Evolutionary conservation across 1,140 invertebrate species (phyloP), one percentile per base, ranked within the genome.

Genomic region (Euura saliciscinereae): DNA sequence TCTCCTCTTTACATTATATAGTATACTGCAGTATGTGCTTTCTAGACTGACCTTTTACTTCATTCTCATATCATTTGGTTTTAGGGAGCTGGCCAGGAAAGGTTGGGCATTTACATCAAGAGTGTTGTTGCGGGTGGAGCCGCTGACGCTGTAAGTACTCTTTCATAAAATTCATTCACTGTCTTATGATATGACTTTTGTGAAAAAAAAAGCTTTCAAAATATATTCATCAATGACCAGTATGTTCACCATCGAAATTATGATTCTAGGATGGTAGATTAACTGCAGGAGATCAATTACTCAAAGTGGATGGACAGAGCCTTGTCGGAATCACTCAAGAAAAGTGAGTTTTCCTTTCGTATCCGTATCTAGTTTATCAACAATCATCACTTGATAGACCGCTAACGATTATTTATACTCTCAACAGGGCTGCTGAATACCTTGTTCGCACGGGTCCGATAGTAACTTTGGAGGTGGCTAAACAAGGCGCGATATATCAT

Each of bases 241-340:
- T 77, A 28, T 75, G 0, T 28, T 28, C 28, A 28, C 28, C 28
- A 28, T 28, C 28, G 28, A 28, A 67, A 69, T 78, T 76, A 8
- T 43, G 78, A 74, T 84, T 83, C 8, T 76, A 93, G 90, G 97
- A 99, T 89, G 97, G 97, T 6, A 90, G 97, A 71, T 88, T 99
- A 69, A 94, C 97, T 78, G 96, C 97, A 72, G 98, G 99, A 13
- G 99, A 99, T 90, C 99, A 99, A 86, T 88, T 99, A 70, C 84
- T 99, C 4, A 96, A 97, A 79, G 99, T 99, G 0, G 98, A 99
- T 87, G 98, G 97, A 8, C 95, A 98, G 84, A 98, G 96, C 82
- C 90, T 99, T 65, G 93, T 98, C 44, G 98, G 97, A 67, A 97
- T 99, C 72, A 97, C 97, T 4, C 98, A 99, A 88, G 98, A 99